Conservation (phyloP, 2,797 vertebrate genomes). For the Monodelphis domestica region DNA sequence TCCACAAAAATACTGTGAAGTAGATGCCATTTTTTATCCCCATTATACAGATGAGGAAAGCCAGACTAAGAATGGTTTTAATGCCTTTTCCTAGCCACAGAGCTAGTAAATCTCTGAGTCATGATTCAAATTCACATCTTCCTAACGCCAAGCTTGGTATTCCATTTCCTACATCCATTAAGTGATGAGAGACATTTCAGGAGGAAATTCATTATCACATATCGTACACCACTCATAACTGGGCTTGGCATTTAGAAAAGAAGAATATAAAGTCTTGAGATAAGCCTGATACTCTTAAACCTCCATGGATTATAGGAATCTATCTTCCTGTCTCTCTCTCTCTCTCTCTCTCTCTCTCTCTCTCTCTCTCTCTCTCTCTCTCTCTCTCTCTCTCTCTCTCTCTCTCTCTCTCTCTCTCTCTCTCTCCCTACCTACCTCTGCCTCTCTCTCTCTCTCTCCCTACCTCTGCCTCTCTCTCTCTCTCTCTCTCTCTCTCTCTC, state of each 20-base stretch:
- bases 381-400: too few species aligned
- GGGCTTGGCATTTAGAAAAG: neutral
- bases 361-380: too few species aligned
- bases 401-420: too few species aligned
- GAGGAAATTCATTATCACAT: neutral
- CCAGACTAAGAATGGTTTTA: neutral
- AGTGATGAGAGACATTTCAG: neutral
- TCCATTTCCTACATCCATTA: neutral
- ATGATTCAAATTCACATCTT: neutral
- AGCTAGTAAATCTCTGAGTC: neutral
- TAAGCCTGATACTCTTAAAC: neutral
- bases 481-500: too few species aligned
- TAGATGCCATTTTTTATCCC: neutral
- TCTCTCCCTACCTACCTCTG: too few species aligned
- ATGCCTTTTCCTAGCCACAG: neutral
- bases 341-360: too few species aligned
- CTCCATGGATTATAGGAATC: neutral
- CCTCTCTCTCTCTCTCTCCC: too few species aligned
- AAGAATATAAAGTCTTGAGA: neutral
- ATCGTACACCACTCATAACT: neutral
- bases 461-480: too few species aligned
- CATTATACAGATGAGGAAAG: neutral
- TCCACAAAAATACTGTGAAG: too few species aligned
- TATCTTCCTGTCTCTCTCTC: too few species aligned
- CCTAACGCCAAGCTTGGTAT: neutral